Percentiles rank a stretch among this genome's conserved stretches.
phyloP scores from a whole-genome alignment of 1,140 invertebrate genomes.

The Orussus abietinus region DNA sequence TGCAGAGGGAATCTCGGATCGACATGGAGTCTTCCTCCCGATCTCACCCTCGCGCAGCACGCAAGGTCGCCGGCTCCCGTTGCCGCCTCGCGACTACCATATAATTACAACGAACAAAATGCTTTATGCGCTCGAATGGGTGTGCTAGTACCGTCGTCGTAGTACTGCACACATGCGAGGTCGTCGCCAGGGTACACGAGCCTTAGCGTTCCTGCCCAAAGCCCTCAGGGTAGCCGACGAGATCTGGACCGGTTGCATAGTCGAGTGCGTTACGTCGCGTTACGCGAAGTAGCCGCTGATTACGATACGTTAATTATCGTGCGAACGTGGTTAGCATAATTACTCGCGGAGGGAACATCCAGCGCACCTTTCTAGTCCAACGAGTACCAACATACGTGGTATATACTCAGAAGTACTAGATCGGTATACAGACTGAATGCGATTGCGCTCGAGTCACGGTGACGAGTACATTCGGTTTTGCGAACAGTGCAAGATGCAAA shows the following conservation, averaged over 20 bases:
- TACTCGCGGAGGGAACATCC: too few species aligned
- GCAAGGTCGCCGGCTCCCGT: conserved; percentile 25
- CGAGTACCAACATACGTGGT: too few species aligned
- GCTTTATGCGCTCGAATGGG: conserved; percentile 23
- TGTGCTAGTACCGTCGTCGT: conserved; percentile 7
- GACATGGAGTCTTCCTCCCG: too few species aligned
- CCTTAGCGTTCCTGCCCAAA: conserved; percentile 18
- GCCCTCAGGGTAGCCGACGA: too few species aligned
- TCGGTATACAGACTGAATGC: too few species aligned
- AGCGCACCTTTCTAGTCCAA: too few species aligned
- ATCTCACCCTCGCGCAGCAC: conserved; percentile 10
- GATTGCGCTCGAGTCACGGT: too few species aligned
- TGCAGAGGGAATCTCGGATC: background rate
- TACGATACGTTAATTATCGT: conserved; percentile 29
- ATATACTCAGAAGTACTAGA: too few species aligned
- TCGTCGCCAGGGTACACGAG: conserved; percentile 8
- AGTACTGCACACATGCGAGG: conserved; percentile 3
- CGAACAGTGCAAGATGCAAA: too few species aligned
- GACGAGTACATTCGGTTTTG: too few species aligned
- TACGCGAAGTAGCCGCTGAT: conserved; percentile 22
- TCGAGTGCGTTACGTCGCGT: conserved; percentile 24
- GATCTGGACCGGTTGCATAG: too few species aligned
- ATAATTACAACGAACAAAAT: conserved; percentile 31
- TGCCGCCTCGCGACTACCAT: conserved; percentile 17
- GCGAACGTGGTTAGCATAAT: too few species aligned